Conservation (phyloP, 2,113 vertebrate genomes). For the Eupsittula cactorum region DNA sequence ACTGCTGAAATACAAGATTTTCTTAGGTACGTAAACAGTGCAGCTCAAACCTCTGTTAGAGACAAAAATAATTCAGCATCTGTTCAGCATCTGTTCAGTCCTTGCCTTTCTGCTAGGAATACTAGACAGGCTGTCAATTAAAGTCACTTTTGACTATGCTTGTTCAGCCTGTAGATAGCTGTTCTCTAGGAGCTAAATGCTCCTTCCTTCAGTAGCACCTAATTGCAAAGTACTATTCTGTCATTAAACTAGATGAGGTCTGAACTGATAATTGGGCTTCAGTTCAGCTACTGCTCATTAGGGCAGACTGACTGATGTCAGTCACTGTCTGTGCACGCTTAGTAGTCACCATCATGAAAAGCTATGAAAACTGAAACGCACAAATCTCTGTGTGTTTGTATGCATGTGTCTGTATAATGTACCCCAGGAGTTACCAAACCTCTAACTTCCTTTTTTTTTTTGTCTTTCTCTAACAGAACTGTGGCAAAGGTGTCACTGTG, state of each 20-base stretch:
- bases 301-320: background rate
- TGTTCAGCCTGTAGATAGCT: background rate
- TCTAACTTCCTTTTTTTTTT: background rate
- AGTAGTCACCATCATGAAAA: background rate
- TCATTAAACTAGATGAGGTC: background rate
- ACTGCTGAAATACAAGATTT: background rate
- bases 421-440: background rate
- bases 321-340: too few species aligned
- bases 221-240: background rate
- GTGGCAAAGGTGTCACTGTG: background rate
- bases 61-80: background rate
- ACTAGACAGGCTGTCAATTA: background rate
- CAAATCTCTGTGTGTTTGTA: rapidly evolving
- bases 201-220: background rate
- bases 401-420: rapidly evolving
- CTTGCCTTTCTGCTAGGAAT: background rate
- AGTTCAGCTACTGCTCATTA: background rate
- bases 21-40: background rate
- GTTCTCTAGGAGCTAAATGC: background rate
- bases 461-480: background rate
- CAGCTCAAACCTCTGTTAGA: background rate
- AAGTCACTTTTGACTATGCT: background rate
- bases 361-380: background rate
- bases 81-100: background rate
- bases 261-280: background rate